Conservation (phyloP, 2,797 vertebrate species). For the Denticeps clupeoides region DNA sequence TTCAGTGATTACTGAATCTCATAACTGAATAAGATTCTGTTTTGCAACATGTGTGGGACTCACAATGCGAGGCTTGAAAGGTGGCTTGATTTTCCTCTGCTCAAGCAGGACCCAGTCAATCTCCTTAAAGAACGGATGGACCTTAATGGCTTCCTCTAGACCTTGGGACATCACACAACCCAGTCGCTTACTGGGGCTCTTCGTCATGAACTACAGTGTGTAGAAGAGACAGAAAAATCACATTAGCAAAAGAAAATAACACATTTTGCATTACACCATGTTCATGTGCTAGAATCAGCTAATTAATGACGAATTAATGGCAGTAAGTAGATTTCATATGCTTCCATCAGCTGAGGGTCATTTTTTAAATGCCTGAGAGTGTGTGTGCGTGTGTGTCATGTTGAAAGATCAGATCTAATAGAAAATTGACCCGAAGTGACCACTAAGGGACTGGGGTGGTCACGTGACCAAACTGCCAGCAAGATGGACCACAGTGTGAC, state of each 20-base stretch:
- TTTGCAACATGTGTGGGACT: no score
- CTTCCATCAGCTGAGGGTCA: no score
- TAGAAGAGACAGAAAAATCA: neutral
- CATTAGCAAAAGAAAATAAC: neutral
- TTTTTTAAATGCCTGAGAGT: neutral
- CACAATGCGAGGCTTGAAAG: conserved; percentile 94
- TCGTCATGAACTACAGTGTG: conserved; percentile 85
- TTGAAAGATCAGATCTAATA: conserved; percentile 7
- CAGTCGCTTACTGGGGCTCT: conserved; percentile 86
- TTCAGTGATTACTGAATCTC: no score
- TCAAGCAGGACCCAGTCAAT: conserved; percentile 93
- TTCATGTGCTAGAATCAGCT: no score
- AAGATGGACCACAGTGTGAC: conserved; percentile 39
- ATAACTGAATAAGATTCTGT: no score
- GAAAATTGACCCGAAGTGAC: conserved; percentile 18
- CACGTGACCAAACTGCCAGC: conserved; percentile 30
- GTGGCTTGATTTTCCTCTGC: conserved; percentile 86
- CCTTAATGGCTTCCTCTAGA: conserved; percentile 84
- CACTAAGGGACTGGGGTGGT: conserved; percentile 1
- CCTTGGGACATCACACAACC: conserved; percentile 81
- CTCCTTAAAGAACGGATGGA: conserved; percentile 89
- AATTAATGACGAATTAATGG: no score
- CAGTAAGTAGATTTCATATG: no score
- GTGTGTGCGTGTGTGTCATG: neutral
- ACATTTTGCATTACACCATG: no score